Evolutionary conservation across 2,113 vertebrate genomes (phyloP), one percentile per base, ranked within the genome.

Genomic region (Oryzias melastigma): DNA sequence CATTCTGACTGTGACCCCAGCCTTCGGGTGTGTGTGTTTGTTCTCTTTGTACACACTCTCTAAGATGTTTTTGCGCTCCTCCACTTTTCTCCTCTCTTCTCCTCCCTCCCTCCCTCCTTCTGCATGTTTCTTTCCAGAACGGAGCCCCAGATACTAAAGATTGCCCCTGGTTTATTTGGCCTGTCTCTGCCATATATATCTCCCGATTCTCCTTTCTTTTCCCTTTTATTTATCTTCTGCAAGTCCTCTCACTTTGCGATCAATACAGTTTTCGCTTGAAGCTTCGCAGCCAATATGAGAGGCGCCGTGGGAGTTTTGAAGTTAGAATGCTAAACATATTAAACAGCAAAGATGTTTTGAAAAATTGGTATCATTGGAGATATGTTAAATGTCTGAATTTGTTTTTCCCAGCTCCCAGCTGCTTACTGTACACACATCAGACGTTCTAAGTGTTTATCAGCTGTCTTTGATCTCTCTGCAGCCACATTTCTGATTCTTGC

Each of bases 131-230:
- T 83, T 22, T 75, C 57, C 79, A 83, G 72, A 86, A 76, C 71
- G 78, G 72, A 79, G 75, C 73, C 67, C 58, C 78, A 84, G 78
- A 88, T 79, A 84, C 67, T 73, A 74, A 77, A 75, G 78, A 86
- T 87, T 76, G 84, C 84, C 87, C 81, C 75, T 88, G 86, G 87
- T 89, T 90, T 87, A 78, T 87, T 90, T 90, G 83, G 81, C 75
- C 63, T 68, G 66, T 65, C 77, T 85, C 62, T 63, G 54, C 71
- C 58, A 69, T 75, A 74, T 74, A 73, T 71, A 75, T 79, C 53
- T 73, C 65, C 62, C 43, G 49, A 76, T 73, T 75, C 70, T 70
- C 45, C 63, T 75, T 83, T 83, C 59, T 85, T 78, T 79, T 73
- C 58, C 65, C 67, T 78, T 75, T 79, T 83, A 83, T 80, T 80